These are phyloP conservation scores for Hydrophis major DNA, from an alignment of 2,797 vertebrate species.

Conservation along the genomic window DNA sequence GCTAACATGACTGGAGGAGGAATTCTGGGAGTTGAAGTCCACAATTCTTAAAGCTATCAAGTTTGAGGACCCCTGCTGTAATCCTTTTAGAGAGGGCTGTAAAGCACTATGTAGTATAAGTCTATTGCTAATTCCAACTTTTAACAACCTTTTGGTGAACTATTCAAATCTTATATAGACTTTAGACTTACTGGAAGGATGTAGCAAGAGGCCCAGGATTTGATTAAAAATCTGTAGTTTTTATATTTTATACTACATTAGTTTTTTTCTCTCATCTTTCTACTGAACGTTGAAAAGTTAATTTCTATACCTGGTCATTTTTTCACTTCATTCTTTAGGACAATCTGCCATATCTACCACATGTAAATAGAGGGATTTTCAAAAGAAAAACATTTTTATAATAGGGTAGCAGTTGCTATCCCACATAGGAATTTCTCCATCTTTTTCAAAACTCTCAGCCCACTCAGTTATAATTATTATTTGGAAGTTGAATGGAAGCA, in stretches of 20 bases:
- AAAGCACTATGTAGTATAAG: neutral
- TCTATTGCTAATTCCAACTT: neutral
- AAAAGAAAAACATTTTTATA: neutral
- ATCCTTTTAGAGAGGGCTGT: neutral
- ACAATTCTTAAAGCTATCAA: no score
- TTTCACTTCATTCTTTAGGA: neutral
- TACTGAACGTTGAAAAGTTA: neutral
- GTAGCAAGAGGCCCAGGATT: neutral
- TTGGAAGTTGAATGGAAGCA: neutral
- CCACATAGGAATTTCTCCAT: neutral
- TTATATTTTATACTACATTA: neutral
- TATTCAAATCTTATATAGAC: neutral
- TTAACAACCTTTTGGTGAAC: neutral
- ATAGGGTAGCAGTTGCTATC: neutral
- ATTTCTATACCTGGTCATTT: neutral
- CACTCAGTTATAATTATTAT: neutral
- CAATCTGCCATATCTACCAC: neutral
- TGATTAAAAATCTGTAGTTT: neutral
- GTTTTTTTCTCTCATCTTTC: neutral
- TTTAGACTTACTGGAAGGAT: neutral
- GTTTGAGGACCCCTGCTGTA: no score
- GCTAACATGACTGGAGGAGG: no score
- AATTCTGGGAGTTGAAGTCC: no score
- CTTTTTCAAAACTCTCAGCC: neutral
- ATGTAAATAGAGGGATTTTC: neutral